Percentiles rank a stretch among this genome's conserved stretches.
Evolutionary conservation across 2,797 vertebrate genomes (phyloP).

Genomic region (Hippoglossus hippoglossus): DNA sequence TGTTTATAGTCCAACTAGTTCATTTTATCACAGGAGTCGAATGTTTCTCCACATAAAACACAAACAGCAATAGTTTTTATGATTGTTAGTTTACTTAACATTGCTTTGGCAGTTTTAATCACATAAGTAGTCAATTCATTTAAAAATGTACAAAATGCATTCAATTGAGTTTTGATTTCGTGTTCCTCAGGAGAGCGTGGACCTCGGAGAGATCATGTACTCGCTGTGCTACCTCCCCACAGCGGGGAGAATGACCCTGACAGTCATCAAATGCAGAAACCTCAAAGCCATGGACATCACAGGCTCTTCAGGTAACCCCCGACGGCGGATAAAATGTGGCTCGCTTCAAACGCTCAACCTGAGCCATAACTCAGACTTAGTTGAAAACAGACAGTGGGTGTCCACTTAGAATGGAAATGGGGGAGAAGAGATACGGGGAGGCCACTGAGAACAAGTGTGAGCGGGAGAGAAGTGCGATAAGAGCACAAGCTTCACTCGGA

Average conservation of each 20-base stretch:
- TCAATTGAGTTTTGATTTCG: slow-evolving; percentile 4
- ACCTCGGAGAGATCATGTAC: slow-evolving; percentile 99
- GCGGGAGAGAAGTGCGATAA: background rate
- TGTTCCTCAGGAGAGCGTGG: slow-evolving; percentile 92
- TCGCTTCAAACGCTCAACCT: slow-evolving; percentile 51
- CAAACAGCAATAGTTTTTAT: background rate
- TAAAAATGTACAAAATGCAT: slow-evolving; percentile 3
- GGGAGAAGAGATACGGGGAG: background rate
- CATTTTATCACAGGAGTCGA: no score
- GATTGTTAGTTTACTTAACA: no score
- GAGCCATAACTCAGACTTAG: slow-evolving; percentile 34
- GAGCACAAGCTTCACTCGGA: background rate
- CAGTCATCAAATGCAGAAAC: slow-evolving; percentile 99
- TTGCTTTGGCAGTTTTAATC: slow-evolving; percentile 13
- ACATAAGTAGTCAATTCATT: background rate
- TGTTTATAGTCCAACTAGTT: no score
- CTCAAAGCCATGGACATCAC: slow-evolving; percentile 99
- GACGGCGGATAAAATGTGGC: slow-evolving; percentile 27
- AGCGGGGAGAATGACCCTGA: slow-evolving; percentile 97
- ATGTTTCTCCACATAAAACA: no score
- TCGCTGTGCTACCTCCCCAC: slow-evolving; percentile 98
- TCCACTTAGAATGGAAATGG: slow-evolving; percentile 28
- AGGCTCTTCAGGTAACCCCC: slow-evolving; percentile 91
- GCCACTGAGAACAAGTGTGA: background rate
- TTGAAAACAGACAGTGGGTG: slow-evolving; percentile 23